Percentiles rank a stretch among this genome's conserved stretches.
Conservation (phyloP, 2,888 invertebrate genomes). For the Sarcophaga subvicina region DNA sequence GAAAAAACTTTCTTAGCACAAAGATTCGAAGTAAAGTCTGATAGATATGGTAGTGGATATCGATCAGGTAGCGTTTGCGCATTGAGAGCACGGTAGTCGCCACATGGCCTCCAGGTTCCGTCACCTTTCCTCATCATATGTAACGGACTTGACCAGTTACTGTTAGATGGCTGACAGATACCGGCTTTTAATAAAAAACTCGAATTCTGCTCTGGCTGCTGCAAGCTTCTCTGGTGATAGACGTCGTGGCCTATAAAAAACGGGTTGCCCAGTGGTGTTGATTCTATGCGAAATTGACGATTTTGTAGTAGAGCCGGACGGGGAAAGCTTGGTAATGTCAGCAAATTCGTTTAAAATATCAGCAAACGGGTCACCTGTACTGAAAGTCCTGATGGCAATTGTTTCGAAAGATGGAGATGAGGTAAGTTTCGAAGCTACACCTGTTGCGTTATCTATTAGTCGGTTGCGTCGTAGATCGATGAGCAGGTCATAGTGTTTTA, state of each 20-base stretch:
- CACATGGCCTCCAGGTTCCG: no score
- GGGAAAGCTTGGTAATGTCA: neutral
- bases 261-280: neutral
- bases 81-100: no score
- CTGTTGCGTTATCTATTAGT: neutral
- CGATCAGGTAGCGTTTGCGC: no score
- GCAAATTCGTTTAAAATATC: neutral
- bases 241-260: conserved; percentile 16
- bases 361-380: neutral
- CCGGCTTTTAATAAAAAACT: no score
- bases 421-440: neutral
- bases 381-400: neutral
- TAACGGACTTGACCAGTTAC: no score
- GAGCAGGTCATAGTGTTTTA: no score
- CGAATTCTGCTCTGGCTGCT: conserved; percentile 19
- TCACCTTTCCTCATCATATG: no score
- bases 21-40: no score
- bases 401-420: no score
- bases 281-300: neutral
- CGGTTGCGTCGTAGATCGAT: neutral
- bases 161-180: no score
- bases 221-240: conserved; percentile 55
- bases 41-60: no score
- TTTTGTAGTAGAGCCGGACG: neutral
- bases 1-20: no score